Conservation (phyloP, 2,888 invertebrate genomes). For the Himalopsyche kuldschensis region DNA sequence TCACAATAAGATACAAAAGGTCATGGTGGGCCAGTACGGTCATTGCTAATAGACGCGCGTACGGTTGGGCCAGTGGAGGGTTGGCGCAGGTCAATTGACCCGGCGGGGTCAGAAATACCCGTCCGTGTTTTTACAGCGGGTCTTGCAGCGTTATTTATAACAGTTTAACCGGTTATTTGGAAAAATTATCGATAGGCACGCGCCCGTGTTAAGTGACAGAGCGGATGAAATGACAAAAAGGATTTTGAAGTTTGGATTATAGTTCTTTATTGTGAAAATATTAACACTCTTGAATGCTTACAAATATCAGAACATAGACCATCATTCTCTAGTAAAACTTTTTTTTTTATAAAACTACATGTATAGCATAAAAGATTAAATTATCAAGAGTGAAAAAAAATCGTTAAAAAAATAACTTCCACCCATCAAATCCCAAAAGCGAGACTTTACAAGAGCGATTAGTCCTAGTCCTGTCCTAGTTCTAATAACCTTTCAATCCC, state of each 20-base stretch:
- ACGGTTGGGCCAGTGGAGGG: constrained; percentile 6
- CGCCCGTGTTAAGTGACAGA: constrained; percentile 4
- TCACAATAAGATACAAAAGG: constrained; percentile 31
- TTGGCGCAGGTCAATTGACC: constrained; percentile 27
- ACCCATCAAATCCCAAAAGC: no score
- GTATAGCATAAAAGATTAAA: no score
- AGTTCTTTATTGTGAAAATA: neutral
- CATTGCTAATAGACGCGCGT: constrained; percentile 31
- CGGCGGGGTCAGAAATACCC: neutral
- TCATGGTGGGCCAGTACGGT: constrained; percentile 32
- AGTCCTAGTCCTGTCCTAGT: no score
- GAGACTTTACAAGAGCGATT: no score
- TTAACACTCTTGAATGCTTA: neutral
- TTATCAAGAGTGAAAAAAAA: no score
- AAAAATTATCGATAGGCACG: neutral
- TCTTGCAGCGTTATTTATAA: neutral
- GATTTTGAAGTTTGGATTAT: neutral
- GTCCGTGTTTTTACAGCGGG: constrained; percentile 1
- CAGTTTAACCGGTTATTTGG: neutral
- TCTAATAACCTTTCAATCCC: no score
- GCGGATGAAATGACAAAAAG: neutral
- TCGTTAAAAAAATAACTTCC: no score
- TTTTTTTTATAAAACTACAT: no score
- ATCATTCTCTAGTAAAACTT: no score
- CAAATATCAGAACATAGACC: neutral